A percentile compares a stretch with the other conserved stretches of the same genome.
phyloP scores from a whole-genome alignment of 2,888 invertebrate species.

The Pyrocoelia pectoralis region DNA sequence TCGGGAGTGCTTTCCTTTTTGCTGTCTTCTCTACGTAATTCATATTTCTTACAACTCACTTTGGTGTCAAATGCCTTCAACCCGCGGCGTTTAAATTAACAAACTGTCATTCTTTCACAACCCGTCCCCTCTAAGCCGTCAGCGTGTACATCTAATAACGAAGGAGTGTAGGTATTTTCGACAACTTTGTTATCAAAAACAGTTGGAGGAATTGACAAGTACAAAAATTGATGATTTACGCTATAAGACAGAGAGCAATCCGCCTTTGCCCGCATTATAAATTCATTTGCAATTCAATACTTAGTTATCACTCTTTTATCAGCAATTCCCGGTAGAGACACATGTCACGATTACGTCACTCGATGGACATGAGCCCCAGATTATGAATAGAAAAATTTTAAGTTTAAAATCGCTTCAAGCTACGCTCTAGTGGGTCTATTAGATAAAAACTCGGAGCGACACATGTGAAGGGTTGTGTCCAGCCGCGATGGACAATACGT shows the following conservation, averaged over 20 bases:
- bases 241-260: background rate
- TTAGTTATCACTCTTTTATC: constrained; percentile 34
- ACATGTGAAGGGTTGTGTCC: constrained; percentile 40
- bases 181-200: constrained; percentile 36
- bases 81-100: constrained; percentile 50
- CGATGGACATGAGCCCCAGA: constrained; percentile 34
- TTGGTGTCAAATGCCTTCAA: constrained; percentile 45
- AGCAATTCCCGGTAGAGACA: constrained; percentile 35
- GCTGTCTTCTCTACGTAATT: constrained; percentile 22
- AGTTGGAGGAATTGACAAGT: constrained; percentile 34
- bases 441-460: constrained; percentile 35
- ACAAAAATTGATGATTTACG: background rate
- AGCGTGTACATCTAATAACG: constrained; percentile 50
- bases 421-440: constrained; percentile 42
- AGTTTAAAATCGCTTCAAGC: constrained; percentile 43
- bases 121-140: constrained; percentile 44
- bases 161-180: constrained; percentile 37
- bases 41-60: constrained; percentile 31
- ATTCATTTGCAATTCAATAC: constrained; percentile 25
- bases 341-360: constrained; percentile 39
- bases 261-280: constrained; percentile 18
- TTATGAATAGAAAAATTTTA: constrained; percentile 39
- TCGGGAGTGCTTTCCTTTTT: background rate
- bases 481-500: constrained; percentile 37
- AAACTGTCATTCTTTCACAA: constrained; percentile 50